Evolutionary conservation across 2,113 vertebrate genomes (phyloP), one percentile per base, ranked within the genome.

Genomic region (Sceloporus undulatus): DNA sequence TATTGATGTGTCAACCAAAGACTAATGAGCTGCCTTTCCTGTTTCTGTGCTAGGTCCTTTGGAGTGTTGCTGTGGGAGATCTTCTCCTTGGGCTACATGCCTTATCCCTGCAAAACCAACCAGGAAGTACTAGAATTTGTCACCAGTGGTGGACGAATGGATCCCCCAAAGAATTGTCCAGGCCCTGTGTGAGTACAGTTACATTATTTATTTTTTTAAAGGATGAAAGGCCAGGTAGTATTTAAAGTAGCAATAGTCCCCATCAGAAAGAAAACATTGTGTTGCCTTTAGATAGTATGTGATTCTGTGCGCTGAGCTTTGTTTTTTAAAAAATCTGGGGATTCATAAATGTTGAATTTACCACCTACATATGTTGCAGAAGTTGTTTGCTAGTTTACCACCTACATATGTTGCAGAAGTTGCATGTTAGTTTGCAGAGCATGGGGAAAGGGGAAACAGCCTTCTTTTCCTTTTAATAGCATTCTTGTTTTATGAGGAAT

Each of bases 31-130:
- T 9, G 13, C 82, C 25, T 92, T 91, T 84, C 2, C 81, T 93
- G 88, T 9, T 92, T 90, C 90, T 90, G 74, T 94, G 93, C 90
- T 94, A 99, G 98, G 98, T 99, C 98, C 29, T 99, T 99, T 91
- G 98, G 98, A 54, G 98, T 99, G 70, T 95, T 99, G 79, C 97
- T 99, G 27, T 98, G 98, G 98, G 98, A 99, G 95, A 98, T 99
- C 92, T 97, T 98, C 92, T 99, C 98, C 52, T 94, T 99, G 91
- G 98, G 98, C 38, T 99, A 98, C 92, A 98, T 98, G 98, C 98
- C 98, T 0, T 99, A 98, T 88, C 98, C 98, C 34, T 98, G 98
- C 91, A 97, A 96, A 94, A 98, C 98, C 94, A 99, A 98, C 92
- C 98, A 98, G 89, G 98, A 99, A 93, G 98, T 98, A 77, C 95